phyloP scores from a whole-genome alignment of 2,113 vertebrate genomes.

The Melozone crissalis region DNA sequence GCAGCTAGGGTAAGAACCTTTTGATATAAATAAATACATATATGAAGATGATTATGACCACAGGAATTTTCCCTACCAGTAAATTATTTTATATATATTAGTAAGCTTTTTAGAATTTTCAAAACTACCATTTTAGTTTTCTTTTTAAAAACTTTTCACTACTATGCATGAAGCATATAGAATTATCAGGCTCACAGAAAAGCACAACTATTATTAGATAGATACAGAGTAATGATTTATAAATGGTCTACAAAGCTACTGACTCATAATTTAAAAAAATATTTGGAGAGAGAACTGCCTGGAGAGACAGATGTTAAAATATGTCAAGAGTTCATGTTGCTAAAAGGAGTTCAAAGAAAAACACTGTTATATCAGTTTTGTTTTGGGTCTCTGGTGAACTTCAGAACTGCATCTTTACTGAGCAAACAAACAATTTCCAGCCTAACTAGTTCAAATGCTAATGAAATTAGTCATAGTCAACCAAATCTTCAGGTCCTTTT shows the following conservation, averaged over 20 bases:
- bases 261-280: constrained; percentile 48
- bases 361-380: constrained; percentile 64
- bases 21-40: constrained; percentile 51
- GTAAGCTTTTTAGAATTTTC: constrained; percentile 56
- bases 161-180: constrained; percentile 62
- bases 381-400: constrained; percentile 60
- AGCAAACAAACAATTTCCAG: constrained; percentile 70
- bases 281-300: constrained; percentile 61
- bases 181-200: constrained; percentile 51
- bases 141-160: constrained; percentile 52
- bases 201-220: constrained; percentile 53
- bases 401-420: constrained; percentile 66
- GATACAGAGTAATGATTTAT: constrained; percentile 50
- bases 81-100: constrained; percentile 50
- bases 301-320: constrained; percentile 63
- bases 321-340: constrained; percentile 58
- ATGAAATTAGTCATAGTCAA: constrained; percentile 69
- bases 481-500: constrained; percentile 65
- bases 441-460: constrained; percentile 66
- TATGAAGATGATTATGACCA: constrained; percentile 61
- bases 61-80: constrained; percentile 40
- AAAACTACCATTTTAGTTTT: constrained; percentile 46
- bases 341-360: constrained; percentile 67
- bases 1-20: constrained; percentile 30
- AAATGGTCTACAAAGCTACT: constrained; percentile 54